Conservation (phyloP, 2,888 invertebrate species). For the Dastarcus helophoroides region DNA sequence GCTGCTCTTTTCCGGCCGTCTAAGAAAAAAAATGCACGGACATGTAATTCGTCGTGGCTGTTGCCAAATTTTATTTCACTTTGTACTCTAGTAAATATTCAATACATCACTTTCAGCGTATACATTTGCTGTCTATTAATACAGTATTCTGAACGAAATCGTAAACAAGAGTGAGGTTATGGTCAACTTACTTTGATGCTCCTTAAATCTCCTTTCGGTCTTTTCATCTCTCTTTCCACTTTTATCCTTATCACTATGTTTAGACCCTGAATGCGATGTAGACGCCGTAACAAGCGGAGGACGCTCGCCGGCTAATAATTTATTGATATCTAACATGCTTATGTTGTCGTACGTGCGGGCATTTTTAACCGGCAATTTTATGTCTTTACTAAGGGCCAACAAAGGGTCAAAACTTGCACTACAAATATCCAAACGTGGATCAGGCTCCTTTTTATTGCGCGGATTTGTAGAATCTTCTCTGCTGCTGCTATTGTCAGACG, state of each 20-base stretch:
- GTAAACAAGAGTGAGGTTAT: neutral
- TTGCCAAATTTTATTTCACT: too few species aligned
- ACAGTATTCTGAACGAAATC: neutral
- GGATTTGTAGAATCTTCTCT: constrained; percentile 13
- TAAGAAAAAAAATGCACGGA: too few species aligned
- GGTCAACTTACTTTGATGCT: constrained; percentile 31
- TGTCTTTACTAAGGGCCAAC: constrained; percentile 50
- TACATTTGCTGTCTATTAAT: too few species aligned
- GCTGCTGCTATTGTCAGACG: constrained; percentile 12
- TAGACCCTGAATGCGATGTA: too few species aligned
- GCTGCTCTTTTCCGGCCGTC: too few species aligned
- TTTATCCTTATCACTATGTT: too few species aligned
- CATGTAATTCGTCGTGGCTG: too few species aligned
- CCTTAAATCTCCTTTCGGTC: constrained; percentile 20
- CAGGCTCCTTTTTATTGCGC: constrained; percentile 25
- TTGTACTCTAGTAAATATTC: too few species aligned
- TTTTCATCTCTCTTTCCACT: constrained; percentile 7
- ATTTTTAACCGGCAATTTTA: constrained; percentile 42
- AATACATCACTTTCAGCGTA: too few species aligned
- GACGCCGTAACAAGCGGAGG: too few species aligned
- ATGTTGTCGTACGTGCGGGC: constrained; percentile 60
- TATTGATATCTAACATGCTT: constrained; percentile 36
- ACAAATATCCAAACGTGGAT: constrained; percentile 42
- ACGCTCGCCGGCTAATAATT: neutral
- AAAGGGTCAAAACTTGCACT: constrained; percentile 56